Evolutionary conservation across 2,888 invertebrate species (phyloP), one percentile per base, ranked within the genome.

Genomic region (Drosophila ezoana): DNA sequence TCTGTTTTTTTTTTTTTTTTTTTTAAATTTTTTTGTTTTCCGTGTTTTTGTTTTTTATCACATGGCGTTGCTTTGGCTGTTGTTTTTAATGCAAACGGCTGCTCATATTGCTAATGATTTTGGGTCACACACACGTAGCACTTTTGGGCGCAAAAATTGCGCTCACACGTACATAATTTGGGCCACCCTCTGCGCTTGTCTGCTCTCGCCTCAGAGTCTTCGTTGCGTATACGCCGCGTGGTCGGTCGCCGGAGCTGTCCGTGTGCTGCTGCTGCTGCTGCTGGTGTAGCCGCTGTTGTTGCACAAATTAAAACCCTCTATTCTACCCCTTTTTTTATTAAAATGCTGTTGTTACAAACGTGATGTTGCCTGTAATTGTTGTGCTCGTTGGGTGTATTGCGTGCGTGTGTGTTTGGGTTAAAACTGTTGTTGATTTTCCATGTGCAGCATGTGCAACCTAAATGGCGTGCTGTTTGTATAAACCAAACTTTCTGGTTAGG

Each of bases 61-160:
- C 70, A 76, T 73, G 69, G 43, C 51, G 40, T 51, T 35, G 56
- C 65, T 58, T 47, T 56, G 69, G 76, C 79, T n/a, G 68, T 80
- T 81, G 86, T 81, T 87, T 81, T 85, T 76, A 87, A 81, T 72
- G 79, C 81, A 85, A 84, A 84, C 81, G 77, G 83, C 86, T 87
- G 87, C 86, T 86, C 87, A 82, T 87, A 81, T 87, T 86, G 86
- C 87, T 87, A 87, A 87, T 87, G 86, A 87, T 87, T 84, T 86
- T 84, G 86, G 87, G 82, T 87, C 83, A 79, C 80, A 81, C 81
- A 83, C 85, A 87, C 83, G 83, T 85, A 76, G 64, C 81, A 74
- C 74, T 79, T 81, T 77, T 56, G 63, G 56, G 56, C 53, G 14
- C 45, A 60, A 65, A 72, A 72, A 65, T 77, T 76, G 45, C 43